Evolutionary conservation across 2,797 vertebrate species (phyloP), one percentile per base, ranked within the genome.

Genomic region (Phylloscopus collybita): DNA sequence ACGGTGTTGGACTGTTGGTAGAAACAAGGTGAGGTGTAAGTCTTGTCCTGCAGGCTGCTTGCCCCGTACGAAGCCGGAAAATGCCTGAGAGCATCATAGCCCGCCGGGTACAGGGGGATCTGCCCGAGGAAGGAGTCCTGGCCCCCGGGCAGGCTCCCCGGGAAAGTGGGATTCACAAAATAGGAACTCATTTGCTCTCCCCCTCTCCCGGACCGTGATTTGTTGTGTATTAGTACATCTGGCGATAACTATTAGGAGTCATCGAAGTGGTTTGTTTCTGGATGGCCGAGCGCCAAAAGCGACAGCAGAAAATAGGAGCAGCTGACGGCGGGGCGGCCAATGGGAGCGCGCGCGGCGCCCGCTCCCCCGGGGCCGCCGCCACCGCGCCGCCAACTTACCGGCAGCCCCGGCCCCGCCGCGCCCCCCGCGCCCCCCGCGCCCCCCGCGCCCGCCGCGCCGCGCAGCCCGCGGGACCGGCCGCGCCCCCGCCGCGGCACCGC

Each of bases 281-380:
- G 98, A 98, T 98, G 98, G 98, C 98, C 98, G 98, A 98, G 98
- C 98, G 98, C 98, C 98, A 98, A 98, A 98, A 98, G 97, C 97
- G 97, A 98, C 98, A 98, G 97, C 98, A 97, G 97, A 98, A 96
- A 96, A 98, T 98, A 97, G 97, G 97, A 98, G 98, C 98, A 98
- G 98, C 98, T 99, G 98, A 99, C 98, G 98, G 98, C 97, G 97
- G 97, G 95, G 96, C 97, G 98, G 96, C 98, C 99, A 99, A 99
- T 99, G 98, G 98, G 98, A 98, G 97, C 78, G 97, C 98, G 98
- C 96, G 98, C 97, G 97, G 98, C 98, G 98, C 98, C 97, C 96
- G 97, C 97, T 98, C 98, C 98, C 98, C 96, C 95, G 98, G 97
- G 98, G 98, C 95, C 92, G 89, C 97, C 96, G 96, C 97, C 98